These are phyloP conservation scores for Epicampocera succincta DNA, from an alignment of 2,888 invertebrate genomes.

Conservation along the genomic window DNA sequence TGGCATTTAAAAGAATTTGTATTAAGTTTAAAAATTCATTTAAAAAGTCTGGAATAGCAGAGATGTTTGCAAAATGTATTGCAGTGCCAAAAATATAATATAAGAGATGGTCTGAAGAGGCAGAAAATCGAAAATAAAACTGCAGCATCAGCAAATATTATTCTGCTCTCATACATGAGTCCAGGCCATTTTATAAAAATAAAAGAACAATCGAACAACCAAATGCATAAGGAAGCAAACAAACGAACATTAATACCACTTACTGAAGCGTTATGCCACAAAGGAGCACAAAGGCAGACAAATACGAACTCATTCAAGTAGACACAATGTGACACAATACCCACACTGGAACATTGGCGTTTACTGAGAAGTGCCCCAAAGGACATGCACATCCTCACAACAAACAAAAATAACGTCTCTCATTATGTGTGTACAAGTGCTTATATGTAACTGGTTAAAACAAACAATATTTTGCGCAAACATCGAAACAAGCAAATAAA, in stretches of 20 bases:
- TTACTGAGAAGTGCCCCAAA: slow-evolving; percentile 24
- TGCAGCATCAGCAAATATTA: slow-evolving; percentile 67
- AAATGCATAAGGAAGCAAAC: slow-evolving; percentile 71
- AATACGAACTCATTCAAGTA: slow-evolving; percentile 40
- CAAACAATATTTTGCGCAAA: slow-evolving; percentile 68
- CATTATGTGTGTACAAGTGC: neutral
- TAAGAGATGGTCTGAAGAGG: slow-evolving; percentile 29
- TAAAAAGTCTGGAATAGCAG: neutral
- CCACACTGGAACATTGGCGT: neutral
- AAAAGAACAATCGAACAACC: slow-evolving; percentile 68
- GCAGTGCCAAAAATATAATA: slow-evolving; percentile 33
- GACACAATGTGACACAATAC: slow-evolving; percentile 72
- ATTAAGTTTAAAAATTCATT: too few relatives aligned
- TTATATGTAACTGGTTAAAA: slow-evolving; percentile 63
- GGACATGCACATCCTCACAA: slow-evolving; percentile 46
- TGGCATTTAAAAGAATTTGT: too few relatives aligned
- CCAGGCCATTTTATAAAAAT: slow-evolving; percentile 20
- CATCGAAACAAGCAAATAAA: slow-evolving; percentile 55
- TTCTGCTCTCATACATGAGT: slow-evolving; percentile 50
- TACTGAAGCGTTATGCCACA: slow-evolving; percentile 78
- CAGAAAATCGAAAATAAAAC: slow-evolving; percentile 1
- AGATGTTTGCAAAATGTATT: slow-evolving; percentile 49
- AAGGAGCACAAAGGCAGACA: slow-evolving; percentile 72
- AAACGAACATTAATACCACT: slow-evolving; percentile 76
- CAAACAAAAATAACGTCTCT: slow-evolving; percentile 1